Evolutionary conservation across 92 coral and sea anemone species (phyloP).

Genomic region (Galaxea fascicularis): DNA sequence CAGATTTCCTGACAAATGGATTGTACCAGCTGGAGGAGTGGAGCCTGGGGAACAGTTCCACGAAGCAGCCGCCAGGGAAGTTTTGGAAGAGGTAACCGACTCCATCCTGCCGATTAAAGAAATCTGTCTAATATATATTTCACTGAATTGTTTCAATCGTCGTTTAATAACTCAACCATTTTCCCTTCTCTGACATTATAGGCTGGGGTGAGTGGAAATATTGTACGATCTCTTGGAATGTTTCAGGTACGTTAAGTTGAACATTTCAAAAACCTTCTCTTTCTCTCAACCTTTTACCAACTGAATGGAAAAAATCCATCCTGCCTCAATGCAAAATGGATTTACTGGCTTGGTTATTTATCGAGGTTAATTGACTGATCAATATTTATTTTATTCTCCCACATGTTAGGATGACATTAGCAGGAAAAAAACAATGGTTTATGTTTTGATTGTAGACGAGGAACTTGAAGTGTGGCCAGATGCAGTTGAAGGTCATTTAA

Average conservation of each 20-base stretch:
- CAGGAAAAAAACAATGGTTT: slow-evolving; percentile 19
- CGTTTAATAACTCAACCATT: background rate
- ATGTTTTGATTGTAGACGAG: slow-evolving; percentile 11
- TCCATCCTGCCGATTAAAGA: too few relatives aligned
- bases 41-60: slow-evolving; percentile 22
- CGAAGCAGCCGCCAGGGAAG: slow-evolving; percentile 30
- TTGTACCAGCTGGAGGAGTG: slow-evolving; percentile 46
- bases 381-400: background rate
- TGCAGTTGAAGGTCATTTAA: background rate
- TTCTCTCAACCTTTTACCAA: too few relatives aligned
- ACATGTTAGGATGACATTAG: slow-evolving; percentile 9
- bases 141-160: too few relatives aligned
- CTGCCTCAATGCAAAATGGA: too few relatives aligned
- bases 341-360: background rate
- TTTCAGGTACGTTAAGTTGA: background rate
- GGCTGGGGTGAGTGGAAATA: background rate
- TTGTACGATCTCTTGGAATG: background rate
- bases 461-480: slow-evolving; percentile 20
- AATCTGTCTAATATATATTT: too few relatives aligned
- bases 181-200: background rate
- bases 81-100: slow-evolving; percentile 25
- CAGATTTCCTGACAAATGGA: slow-evolving; percentile 33
- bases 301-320: too few relatives aligned
- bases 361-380: background rate
- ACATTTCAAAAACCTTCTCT: background rate